Percentiles rank a stretch among this genome's conserved stretches.
phyloP scores from a whole-genome alignment of 2,113 vertebrate species.

The Aspidoscelis tigris region DNA sequence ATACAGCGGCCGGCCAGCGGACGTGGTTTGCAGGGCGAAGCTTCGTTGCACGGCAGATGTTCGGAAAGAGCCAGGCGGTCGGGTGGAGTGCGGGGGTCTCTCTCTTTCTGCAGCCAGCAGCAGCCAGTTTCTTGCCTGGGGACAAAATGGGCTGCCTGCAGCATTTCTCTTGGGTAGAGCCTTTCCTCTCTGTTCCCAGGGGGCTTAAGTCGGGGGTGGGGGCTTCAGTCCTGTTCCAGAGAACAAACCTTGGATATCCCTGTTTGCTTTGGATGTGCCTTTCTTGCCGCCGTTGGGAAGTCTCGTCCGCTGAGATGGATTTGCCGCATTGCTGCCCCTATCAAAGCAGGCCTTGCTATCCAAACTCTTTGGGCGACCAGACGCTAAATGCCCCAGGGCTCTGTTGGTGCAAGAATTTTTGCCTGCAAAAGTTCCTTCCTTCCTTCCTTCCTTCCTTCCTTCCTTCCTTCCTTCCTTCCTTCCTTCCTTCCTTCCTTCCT shows the following conservation, averaged over 20 bases:
- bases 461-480: not conserved
- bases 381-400: not conserved
- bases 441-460: not conserved
- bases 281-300: not conserved
- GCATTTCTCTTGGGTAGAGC: not conserved
- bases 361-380: not conserved
- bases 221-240: too few relatives aligned
- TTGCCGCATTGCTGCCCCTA: slow-evolving; percentile 1
- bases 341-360: too few relatives aligned
- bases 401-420: accelerated
- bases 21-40: too few relatives aligned
- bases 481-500: not conserved
- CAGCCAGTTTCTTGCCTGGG: not conserved
- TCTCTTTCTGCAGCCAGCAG: too few relatives aligned
- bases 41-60: too few relatives aligned
- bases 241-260: not conserved
- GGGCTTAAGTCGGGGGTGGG: slow-evolving; percentile 3
- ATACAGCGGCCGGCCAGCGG: too few relatives aligned
- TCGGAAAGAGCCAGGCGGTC: too few relatives aligned
- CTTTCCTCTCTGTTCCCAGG: not conserved
- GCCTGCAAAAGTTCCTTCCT: not conserved
- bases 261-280: slow-evolving; percentile 7
- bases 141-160: not conserved
- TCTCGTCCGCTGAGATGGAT: not conserved
- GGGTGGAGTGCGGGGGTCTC: too few relatives aligned